These are phyloP conservation scores for Momotus momota DNA, from an alignment of 2,797 vertebrate genomes.

Conservation along the genomic window DNA sequence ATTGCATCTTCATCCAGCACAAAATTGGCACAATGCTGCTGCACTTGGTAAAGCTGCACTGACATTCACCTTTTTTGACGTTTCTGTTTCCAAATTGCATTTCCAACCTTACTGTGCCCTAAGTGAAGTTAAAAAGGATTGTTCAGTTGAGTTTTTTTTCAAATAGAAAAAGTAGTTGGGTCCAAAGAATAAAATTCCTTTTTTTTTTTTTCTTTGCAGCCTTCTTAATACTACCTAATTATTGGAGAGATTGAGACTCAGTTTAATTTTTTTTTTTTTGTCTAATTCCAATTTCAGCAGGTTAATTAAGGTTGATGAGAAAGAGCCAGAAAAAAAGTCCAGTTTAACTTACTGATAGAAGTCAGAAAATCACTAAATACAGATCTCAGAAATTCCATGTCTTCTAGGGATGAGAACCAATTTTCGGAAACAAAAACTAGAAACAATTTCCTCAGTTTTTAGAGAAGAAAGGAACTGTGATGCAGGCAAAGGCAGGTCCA, in stretches of 20 bases:
- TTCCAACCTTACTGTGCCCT: not conserved
- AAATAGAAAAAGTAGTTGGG: not conserved
- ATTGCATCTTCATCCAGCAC: not conserved
- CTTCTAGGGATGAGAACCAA: not conserved
- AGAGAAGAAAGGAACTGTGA: not conserved
- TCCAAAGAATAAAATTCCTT: not conserved
- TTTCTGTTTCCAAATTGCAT: not conserved
- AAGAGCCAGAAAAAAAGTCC: not conserved
- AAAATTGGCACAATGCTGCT: not conserved
- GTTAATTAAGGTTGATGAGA: not conserved
- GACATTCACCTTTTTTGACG: not conserved
- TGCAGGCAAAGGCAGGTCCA: rapidly evolving
- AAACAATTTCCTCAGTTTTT: not conserved
- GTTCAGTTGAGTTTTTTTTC: not conserved
- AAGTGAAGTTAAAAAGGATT: not conserved
- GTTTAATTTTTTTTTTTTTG: not conserved
- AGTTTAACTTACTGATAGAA: not conserved
- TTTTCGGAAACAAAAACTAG: not conserved
- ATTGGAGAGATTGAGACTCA: not conserved
- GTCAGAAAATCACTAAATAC: not conserved
- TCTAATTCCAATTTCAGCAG: not conserved
- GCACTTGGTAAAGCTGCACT: not conserved
- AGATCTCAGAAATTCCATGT: not conserved
- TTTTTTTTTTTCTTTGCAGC: not conserved
- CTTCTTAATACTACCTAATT: not conserved